Base-by-base conservation (phyloP, 2,888 invertebrate species). In the Amphipyra berbera region DNA sequence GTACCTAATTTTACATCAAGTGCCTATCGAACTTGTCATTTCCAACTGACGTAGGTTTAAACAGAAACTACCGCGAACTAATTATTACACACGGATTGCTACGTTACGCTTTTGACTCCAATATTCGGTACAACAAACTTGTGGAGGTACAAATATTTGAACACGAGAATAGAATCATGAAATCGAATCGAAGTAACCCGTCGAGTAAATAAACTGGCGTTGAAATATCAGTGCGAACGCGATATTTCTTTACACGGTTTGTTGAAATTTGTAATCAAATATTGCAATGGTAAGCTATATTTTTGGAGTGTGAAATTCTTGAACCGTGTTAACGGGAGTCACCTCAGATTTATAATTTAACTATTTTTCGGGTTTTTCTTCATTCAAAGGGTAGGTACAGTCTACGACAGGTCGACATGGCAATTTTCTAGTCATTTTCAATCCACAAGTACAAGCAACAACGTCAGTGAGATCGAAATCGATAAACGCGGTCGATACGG, bases 81-180 rank as follows among this genome's bases (percentile, higher is more conserved):
- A 67, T 70, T 37, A 30, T 30, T 61, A 59, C 52, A 65, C 30
- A 44, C 14, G 12, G n/a, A 13, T 50, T 54, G 40, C 42, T 41
- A 48, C 44, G 49, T 60, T 45, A 47, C 44, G 5, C 35, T 35
- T 27, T 72, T 45, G 30, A 55, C 44, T 50, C 41, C 50, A 72
- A 67, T 30, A 30, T 30, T 50, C 54, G 46, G 40, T 44, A 61
- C 38, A 49, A 40, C 27, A 35, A 61, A 56, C 41, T 61, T 60
- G 50, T 48, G 37, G 9, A 13, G 30, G 15, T 37, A 41, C 64
- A 62, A 62, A 71, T 68, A 73, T 71, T 73, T 72, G 62, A 52
- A 44, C 47, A 33, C 42, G 47, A 33, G 57, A 52, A 35, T 27
- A 37, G 59, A 54, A 54, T 45, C 37, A 37, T 38, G 38, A 37